Base-by-base conservation (phyloP, 2,797 vertebrate species). In the Psittacula echo region DNA sequence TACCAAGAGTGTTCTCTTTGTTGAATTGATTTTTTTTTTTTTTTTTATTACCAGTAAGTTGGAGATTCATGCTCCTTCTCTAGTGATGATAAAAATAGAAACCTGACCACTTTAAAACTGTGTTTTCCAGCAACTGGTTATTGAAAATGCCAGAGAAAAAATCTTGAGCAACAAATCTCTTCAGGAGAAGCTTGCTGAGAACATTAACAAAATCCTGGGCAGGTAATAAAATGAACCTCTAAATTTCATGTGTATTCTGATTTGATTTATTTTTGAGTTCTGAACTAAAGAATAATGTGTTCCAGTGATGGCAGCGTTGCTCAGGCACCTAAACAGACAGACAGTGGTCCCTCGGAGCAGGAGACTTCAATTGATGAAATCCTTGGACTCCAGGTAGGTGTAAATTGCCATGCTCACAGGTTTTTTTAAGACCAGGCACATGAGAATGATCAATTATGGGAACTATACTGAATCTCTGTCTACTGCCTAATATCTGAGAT, bases 171-270 rank as follows among this genome's bases (percentile, higher is more conserved):
- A 99, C 97, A 98, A 99, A 90, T 99, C 98, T 32, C 98, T 99
- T 94, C 99, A 99, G 97, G 99, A 99, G 97, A 99, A 99, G 87
- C 98, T 99, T 32, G 99, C 99, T 94, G 99, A 99, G 98, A 99
- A 99, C 95, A 99, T 99, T 92, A 99, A 99, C 98, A 99, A 99
- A 98, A 99, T 99, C 96, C 98, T 99, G 73, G 98, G 98, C 80
- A 99, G 98, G 99, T 99, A 98, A 98, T 87, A 56, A 87, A 88
- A 95, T 22, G 20, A 88, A 48, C 9, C 15, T 78, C 19, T 81
- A 7, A 75, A 68, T 21, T 65, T 90, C 4, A 2, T 66, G 6
- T 10, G 1, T 94, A 26, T 71, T 87, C 39, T 90, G 87, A 24
- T 1, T 68, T 83, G n/a, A 21, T 89, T 83, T 78, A 51, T 65